A percentile compares a stretch with the other conserved stretches of the same genome.
Evolutionary conservation across 2,888 invertebrate species (phyloP).

Genomic region (Eilema depressum): DNA sequence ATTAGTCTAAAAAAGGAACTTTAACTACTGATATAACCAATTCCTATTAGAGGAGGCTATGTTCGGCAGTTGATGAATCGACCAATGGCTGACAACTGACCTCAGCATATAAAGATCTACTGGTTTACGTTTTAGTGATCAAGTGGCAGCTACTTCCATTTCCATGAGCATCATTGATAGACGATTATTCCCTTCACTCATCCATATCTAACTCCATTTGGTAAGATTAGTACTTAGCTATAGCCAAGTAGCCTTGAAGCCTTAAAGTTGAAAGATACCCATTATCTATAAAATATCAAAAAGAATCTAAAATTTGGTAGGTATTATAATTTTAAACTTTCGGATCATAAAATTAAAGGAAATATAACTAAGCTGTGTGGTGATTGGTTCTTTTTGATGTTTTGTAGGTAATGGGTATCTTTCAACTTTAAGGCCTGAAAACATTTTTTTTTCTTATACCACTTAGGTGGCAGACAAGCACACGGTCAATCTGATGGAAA

Average conservation of each 20-base stretch:
- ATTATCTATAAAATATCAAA: too few relatives aligned
- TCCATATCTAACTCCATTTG: too few relatives aligned
- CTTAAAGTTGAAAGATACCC: background rate
- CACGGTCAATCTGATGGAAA: too few relatives aligned
- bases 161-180: too few relatives aligned
- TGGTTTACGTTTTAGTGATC: background rate
- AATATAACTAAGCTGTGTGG: background rate
- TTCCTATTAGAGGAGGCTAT: background rate
- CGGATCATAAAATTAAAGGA: background rate
- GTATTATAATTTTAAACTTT: background rate
- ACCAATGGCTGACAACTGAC: background rate
- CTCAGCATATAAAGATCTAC: background rate
- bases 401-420: background rate
- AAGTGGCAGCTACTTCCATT: too few relatives aligned
- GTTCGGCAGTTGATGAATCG: background rate
- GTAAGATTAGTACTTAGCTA: too few relatives aligned
- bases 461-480: too few relatives aligned
- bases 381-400: too few relatives aligned
- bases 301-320: too few relatives aligned
- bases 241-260: too few relatives aligned
- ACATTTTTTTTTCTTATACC: background rate
- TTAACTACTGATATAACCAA: background rate
- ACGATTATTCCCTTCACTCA: too few relatives aligned
- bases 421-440: background rate
- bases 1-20: slow-evolving; percentile 8